Evolutionary conservation across 2,113 vertebrate genomes (phyloP).

Genomic region (Zapus hudsonius): DNA sequence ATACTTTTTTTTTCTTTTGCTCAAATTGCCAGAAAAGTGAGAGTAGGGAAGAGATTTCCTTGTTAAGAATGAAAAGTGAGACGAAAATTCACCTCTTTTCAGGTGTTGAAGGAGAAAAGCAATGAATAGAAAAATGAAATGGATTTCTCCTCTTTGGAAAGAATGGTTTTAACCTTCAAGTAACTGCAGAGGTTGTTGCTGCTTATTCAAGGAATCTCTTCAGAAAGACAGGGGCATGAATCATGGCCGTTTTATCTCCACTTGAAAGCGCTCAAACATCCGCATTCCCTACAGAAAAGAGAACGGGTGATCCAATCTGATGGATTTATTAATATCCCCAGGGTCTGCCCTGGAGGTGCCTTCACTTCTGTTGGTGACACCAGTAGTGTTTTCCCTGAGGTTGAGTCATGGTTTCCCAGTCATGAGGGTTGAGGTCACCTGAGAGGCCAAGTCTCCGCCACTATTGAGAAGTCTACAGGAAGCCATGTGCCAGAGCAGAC

Average conservation of each 20-base stretch:
- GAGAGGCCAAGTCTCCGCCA: conserved; percentile 61
- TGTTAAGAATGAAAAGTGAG: conserved; percentile 14
- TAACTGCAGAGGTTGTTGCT: conserved; percentile 78
- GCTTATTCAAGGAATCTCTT: conserved; percentile 72
- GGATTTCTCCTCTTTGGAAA: conserved; percentile 76
- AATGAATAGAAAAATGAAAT: conserved; percentile 74
- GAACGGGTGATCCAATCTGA: conserved; percentile 68
- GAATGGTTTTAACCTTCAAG: conserved; percentile 82
- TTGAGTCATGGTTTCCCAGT: conserved; percentile 74
- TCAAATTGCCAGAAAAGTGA: conserved; percentile 53
- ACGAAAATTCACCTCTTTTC: conserved; percentile 1
- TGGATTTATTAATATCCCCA: conserved; percentile 72
- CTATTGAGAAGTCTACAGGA: conserved; percentile 49
- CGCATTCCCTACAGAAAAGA: conserved; percentile 72
- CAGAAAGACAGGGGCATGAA: conserved; percentile 76
- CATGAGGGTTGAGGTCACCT: conserved; percentile 63
- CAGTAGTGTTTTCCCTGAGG: conserved; percentile 60
- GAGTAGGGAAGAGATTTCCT: conserved; percentile 75
- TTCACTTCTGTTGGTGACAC: conserved; percentile 68
- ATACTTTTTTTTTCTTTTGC: neutral
- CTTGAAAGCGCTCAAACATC: conserved; percentile 74
- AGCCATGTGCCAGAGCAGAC: conserved; percentile 9
- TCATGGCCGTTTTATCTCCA: conserved; percentile 76
- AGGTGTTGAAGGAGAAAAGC: conserved; percentile 75
- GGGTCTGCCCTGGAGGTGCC: conserved; percentile 59